These are phyloP conservation scores for Argyra leucocephala DNA, from an alignment of 2,888 invertebrate species.

Conservation along the genomic window DNA sequence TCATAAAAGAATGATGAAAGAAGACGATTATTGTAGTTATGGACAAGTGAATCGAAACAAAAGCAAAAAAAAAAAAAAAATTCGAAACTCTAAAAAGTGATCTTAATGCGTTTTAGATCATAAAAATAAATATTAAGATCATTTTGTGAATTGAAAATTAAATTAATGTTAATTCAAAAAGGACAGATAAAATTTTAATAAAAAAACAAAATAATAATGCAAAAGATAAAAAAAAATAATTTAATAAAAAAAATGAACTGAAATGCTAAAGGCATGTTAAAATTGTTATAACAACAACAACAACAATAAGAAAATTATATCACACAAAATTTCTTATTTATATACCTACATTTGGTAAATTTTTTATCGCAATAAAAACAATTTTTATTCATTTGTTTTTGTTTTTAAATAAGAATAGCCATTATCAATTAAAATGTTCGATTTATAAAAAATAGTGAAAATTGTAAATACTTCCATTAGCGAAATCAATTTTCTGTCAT, in stretches of 20 bases:
- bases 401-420: no score
- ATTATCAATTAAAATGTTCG: no score
- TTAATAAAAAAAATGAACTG: not conserved
- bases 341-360: no score
- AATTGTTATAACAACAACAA: not conserved
- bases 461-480: no score
- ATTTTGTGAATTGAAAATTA: not conserved
- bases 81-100: not conserved
- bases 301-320: no score
- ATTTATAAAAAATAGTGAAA: no score
- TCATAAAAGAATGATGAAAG: not conserved
- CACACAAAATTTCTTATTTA: no score
- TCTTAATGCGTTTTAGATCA: not conserved
- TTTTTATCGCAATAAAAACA: no score
- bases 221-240: not conserved
- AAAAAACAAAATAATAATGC: not conserved
- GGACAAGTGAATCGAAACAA: no score
- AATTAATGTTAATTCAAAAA: not conserved
- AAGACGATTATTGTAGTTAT: not conserved
- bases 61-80: not conserved
- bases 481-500: no score
- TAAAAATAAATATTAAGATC: constrained; percentile 6
- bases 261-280: not conserved
- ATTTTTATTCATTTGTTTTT: no score
- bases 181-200: not conserved